phyloP scores from a whole-genome alignment of 2,113 vertebrate species.

The Riparia riparia region DNA sequence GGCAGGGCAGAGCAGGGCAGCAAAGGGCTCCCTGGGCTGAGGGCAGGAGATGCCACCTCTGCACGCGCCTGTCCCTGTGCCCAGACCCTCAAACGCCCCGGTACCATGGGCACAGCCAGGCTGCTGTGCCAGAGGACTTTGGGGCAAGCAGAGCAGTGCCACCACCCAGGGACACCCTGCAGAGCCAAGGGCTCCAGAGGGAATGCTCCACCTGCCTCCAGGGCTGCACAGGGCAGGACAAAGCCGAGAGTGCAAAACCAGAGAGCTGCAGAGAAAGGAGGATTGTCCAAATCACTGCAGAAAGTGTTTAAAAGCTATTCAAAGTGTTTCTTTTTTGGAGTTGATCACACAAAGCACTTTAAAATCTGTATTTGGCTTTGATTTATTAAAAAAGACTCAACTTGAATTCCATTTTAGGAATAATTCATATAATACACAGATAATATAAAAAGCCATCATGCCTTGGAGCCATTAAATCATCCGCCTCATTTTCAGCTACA shows the following conservation, averaged over 20 bases:
- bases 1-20: background rate
- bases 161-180: background rate
- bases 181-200: background rate
- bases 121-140: rapidly evolving
- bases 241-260: background rate
- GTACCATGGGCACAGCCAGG: background rate
- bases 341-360: background rate
- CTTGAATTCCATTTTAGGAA: conserved; percentile 49
- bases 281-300: background rate
- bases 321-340: background rate
- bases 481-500: conserved; percentile 45
- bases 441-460: background rate
- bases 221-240: rapidly evolving
- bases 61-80: background rate
- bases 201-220: rapidly evolving
- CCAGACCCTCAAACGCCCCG: background rate
- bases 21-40: rapidly evolving
- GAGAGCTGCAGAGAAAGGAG: background rate
- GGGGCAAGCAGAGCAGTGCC: background rate
- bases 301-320: background rate
- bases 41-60: background rate
- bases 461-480: conserved; percentile 18
- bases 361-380: background rate
- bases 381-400: conserved; percentile 19
- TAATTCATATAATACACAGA: conserved; percentile 36